Conservation (phyloP, 2,113 vertebrate species). For the Illadopsis cleaveri region DNA sequence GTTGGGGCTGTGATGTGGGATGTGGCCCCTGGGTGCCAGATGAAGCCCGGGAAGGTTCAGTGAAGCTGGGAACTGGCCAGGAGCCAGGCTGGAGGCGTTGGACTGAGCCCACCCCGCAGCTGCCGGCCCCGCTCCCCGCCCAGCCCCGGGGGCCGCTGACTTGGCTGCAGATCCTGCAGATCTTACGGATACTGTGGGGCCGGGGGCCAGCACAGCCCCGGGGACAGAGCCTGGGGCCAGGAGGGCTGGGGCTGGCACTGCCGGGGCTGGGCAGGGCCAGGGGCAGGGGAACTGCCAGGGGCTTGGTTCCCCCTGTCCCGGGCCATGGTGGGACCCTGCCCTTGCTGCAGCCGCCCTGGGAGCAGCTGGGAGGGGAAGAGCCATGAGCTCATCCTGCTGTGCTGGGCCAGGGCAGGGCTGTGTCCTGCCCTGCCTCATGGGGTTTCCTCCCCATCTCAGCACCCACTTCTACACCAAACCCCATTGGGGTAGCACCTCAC, state of each 20-base stretch:
- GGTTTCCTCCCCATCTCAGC: neutral
- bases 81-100: neutral
- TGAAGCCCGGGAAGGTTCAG: neutral
- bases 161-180: neutral
- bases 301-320: accelerated
- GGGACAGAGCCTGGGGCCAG: neutral
- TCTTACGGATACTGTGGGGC: accelerated
- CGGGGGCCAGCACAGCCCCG: neutral
- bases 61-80: accelerated
- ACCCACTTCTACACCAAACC: accelerated
- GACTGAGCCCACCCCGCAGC: neutral
- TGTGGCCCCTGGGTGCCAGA: neutral
- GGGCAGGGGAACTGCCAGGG: neutral
- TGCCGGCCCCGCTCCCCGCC: neutral
- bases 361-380: neutral
- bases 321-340: neutral
- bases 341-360: neutral
- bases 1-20: neutral
- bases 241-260: neutral
- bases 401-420: neutral
- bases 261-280: neutral
- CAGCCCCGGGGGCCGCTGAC: neutral
- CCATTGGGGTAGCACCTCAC: accelerated
- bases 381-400: neutral
- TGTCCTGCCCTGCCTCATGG: accelerated